Conservation (phyloP, 64 coral and sea anemone genomes). For the Montipora cactus region DNA sequence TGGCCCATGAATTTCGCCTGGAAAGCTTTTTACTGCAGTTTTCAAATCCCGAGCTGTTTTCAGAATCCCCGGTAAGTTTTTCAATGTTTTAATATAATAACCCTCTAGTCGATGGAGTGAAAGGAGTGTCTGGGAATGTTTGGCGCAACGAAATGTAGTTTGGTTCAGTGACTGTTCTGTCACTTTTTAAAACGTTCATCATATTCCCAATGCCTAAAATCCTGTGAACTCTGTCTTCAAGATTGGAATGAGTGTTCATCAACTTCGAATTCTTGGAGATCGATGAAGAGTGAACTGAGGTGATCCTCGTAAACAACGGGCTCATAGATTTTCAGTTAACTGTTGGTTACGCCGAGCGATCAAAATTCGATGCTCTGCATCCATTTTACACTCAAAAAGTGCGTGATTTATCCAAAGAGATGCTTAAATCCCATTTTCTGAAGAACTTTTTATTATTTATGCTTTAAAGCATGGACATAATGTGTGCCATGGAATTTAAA, state of each 20-base stretch:
- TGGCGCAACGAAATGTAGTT: not conserved
- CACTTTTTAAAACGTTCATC: too few species aligned
- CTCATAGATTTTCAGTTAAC: too few species aligned
- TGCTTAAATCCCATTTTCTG: not conserved
- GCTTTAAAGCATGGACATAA: not conserved
- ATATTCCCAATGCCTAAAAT: too few species aligned
- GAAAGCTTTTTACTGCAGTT: constrained; percentile 5
- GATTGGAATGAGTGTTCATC: not conserved
- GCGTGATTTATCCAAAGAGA: not conserved
- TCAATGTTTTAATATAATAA: too few species aligned
- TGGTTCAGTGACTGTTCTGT: too few species aligned
- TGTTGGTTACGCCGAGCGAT: not conserved
- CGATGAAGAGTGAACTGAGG: too few species aligned
- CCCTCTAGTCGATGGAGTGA: too few species aligned
- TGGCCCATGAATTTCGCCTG: not conserved
- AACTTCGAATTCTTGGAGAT: not conserved
- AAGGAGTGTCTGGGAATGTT: not conserved
- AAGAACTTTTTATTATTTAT: not conserved
- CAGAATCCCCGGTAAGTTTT: constrained; percentile 30
- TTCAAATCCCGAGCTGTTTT: constrained; percentile 26
- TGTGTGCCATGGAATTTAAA: too few species aligned
- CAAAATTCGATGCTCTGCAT: not conserved
- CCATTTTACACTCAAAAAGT: not conserved
- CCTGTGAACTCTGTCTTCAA: not conserved
- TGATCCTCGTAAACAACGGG: too few species aligned